Evolutionary conservation across 2,888 invertebrate species (phyloP).

Genomic region (Pachydiplax longipennis): DNA sequence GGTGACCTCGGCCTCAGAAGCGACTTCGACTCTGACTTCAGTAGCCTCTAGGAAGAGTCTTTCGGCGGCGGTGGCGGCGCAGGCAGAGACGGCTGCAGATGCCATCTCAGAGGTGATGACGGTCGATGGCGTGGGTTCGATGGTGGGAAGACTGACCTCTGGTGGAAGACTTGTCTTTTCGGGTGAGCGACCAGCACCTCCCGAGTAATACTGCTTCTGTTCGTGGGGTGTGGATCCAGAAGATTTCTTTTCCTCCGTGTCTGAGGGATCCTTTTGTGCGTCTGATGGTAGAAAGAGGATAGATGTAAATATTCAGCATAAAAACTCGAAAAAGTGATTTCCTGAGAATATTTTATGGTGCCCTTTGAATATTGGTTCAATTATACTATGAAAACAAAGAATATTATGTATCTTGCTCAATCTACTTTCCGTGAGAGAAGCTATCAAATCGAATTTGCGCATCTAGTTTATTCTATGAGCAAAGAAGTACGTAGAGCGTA

Average conservation of each 20-base stretch:
- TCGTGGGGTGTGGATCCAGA: conserved; percentile 5
- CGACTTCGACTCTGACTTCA: not conserved
- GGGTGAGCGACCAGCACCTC: conserved; percentile 22
- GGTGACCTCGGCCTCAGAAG: not conserved
- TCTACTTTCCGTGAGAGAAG: no score
- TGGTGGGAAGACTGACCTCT: conserved; percentile 32
- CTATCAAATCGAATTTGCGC: no score
- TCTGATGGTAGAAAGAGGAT: not conserved
- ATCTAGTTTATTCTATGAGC: no score
- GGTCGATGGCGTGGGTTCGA: conserved; percentile 25
- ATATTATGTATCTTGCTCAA: no score
- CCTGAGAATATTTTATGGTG: no score
- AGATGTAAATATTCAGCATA: not conserved
- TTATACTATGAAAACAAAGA: no score
- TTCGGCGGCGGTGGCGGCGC: conserved; percentile 6
- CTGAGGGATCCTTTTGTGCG: conserved; percentile 24
- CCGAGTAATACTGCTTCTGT: conserved; percentile 28
- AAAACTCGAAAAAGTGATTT: no score
- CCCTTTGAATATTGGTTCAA: no score
- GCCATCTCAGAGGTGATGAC: conserved; percentile 43
- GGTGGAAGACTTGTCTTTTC: conserved; percentile 40
- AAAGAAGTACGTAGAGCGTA: no score
- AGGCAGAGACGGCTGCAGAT: conserved; percentile 14
- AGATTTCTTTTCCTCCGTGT: not conserved
- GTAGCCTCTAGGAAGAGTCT: conserved; percentile 13